phyloP scores from a whole-genome alignment of 2,797 vertebrate species.

The Hemibagrus guttatus region DNA sequence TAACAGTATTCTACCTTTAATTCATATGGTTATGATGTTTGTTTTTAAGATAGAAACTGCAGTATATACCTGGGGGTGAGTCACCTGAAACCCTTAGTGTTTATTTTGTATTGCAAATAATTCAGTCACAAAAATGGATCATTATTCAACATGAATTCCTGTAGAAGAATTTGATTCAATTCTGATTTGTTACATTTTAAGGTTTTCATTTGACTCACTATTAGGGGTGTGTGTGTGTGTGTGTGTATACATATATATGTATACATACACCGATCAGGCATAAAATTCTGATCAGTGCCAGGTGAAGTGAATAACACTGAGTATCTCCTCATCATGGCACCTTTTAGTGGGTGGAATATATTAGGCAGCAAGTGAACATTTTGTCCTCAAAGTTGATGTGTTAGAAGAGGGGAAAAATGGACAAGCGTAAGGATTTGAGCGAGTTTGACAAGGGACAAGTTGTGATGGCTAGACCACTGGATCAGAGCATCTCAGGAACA shows the following conservation, averaged over 20 bases:
- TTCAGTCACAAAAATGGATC: not conserved
- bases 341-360: too few relatives aligned
- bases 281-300: too few relatives aligned
- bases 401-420: too few relatives aligned
- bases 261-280: not conserved
- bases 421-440: too few relatives aligned
- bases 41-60: not conserved
- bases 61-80: not conserved
- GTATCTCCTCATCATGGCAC: too few relatives aligned
- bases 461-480: too few relatives aligned
- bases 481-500: too few relatives aligned
- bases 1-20: not conserved
- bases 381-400: too few relatives aligned
- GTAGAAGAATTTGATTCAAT: not conserved
- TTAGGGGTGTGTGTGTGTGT: too few relatives aligned
- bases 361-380: too few relatives aligned
- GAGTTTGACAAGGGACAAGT: too few relatives aligned
- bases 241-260: not conserved
- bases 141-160: not conserved
- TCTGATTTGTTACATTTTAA: not conserved
- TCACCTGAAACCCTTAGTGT: not conserved
- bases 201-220: not conserved
- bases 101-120: not conserved
- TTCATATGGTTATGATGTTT: not conserved
- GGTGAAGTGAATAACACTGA: too few relatives aligned